phyloP scores from a whole-genome alignment of 2,888 invertebrate genomes.

The Linnaemya tessellans region DNA sequence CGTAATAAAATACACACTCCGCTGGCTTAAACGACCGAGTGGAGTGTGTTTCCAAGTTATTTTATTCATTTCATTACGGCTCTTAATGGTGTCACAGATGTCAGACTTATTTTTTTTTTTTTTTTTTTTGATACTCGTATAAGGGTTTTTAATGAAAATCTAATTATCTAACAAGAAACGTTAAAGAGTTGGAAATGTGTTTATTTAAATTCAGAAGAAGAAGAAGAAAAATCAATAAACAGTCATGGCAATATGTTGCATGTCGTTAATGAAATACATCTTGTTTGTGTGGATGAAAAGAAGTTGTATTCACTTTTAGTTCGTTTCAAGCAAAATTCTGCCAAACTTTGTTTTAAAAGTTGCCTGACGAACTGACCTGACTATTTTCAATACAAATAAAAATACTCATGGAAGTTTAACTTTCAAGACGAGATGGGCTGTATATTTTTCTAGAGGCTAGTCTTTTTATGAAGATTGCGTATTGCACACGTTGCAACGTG shows the following conservation, averaged over 20 bases:
- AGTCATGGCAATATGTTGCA: neutral
- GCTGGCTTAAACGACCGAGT: constrained; percentile 2
- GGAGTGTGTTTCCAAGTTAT: constrained; percentile 22
- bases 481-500: too few species aligned
- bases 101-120: constrained; percentile 32
- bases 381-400: too few species aligned
- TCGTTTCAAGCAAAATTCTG: too few species aligned
- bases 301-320: too few species aligned
- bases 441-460: too few species aligned
- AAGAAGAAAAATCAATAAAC: neutral
- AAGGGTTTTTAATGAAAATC: constrained; percentile 55
- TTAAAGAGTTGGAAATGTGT: neutral
- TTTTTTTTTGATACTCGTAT: neutral
- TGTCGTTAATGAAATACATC: neutral
- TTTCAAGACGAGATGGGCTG: too few species aligned
- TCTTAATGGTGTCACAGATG: constrained; percentile 68
- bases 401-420: too few species aligned
- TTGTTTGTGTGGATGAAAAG: too few species aligned
- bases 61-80: constrained; percentile 38
- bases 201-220: neutral
- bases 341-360: too few species aligned
- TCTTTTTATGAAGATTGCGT: too few species aligned
- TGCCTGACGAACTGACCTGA: too few species aligned
- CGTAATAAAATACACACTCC: constrained; percentile 6
- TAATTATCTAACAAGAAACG: constrained; percentile 23